Base-by-base conservation (phyloP, 2,113 vertebrate genomes). In the Catagonus wagneri region DNA sequence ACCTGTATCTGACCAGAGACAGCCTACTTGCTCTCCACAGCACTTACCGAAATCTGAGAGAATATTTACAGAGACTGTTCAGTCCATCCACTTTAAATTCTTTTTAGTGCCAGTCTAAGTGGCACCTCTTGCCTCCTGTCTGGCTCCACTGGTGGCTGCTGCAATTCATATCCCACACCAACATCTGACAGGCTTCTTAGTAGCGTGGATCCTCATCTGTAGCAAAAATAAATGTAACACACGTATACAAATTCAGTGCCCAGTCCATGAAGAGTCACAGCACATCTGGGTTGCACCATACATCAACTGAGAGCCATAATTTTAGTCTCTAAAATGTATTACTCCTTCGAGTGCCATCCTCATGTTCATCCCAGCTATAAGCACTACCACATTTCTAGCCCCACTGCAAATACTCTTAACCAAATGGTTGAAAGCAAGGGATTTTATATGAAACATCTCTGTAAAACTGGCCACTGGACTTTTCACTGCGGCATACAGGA, bases 151-250 rank as follows among this genome's bases (percentile, higher is more conserved):
- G 17, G 50, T 66, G 34, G 83, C 63, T 34, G 29, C 12, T 61
- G 68, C 39, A 91, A 91, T 17, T 86, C 79, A 34, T 56, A 83
- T 25, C 5, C n/a, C 83, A 80, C 7, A 50, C 25, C 25, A 92
- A 34, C 52, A 90, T 17, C 22, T 75, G 25, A 60, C 60, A 93
- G 78, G 50, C 76, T 93, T 85, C 78, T 93, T 74, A 75, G 90
- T 17, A 93, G 69, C 83, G 44, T 60, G 58, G 68, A 89, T 78
- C 50, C 39, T 83, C 75, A 36, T 65, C 94, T 83, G 19, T 8
- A 90, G 87, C 92, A 97, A 95, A 93, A 94, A 89, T 58, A 95
- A 89, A 88, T n/a, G 54, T 78, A 89, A 92, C 25, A 93, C 7
- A 39, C 20, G 83, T 56, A 60, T 74, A 92, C 85, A 85, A 89